Evolutionary conservation across 2,113 vertebrate species (phyloP), one percentile per base, ranked within the genome.

Genomic region (Tragulus kanchil): DNA sequence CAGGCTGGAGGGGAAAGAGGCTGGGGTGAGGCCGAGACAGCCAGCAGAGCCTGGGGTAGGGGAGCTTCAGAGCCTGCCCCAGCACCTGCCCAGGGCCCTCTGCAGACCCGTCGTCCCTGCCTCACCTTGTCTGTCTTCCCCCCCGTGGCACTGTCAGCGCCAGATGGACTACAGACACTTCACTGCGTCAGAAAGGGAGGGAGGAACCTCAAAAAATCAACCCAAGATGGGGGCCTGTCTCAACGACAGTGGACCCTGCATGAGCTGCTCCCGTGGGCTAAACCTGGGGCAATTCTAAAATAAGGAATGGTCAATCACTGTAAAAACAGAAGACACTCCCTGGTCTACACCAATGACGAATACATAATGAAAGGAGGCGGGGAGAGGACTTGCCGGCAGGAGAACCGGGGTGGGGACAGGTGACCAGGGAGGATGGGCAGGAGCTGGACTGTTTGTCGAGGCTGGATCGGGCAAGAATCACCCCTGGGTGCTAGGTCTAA

Each of bases 1-100:
- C 96, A 99, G 99, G 98, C 99, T 99, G 98, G 7, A 62, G 61
- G 77, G 71, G 83, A 94, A 89, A 77, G 52, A 1, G 5, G 59
- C 25, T 67, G 64, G 8, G 7, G 89, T 95, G 87, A 58, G 10
- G 58, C 36, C 3, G 14, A 79, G 25, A 0, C 0, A 83, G 28
- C 84, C 4, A 54, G 13, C 75, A 13, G 0, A 81, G 48, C 10
- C 4, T 58, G 52, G 5, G 14, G 28, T 19, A 36, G 90, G 31
- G 13, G 2, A 64, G 52, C 19, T 28, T 36, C 23, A 64, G 58
- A 77, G 31, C 4, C 13, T 36, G 45, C 23, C 45, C 6, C 5
- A 2, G 12, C 61, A 45, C 5, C 5, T 4, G 19, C 16, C 14
- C 79, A 48, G 28, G 7, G 25, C 3, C 48, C 6, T 5, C 21